phyloP scores from a whole-genome alignment of 1,140 invertebrate genomes.

The Drosophila ercepeae region DNA sequence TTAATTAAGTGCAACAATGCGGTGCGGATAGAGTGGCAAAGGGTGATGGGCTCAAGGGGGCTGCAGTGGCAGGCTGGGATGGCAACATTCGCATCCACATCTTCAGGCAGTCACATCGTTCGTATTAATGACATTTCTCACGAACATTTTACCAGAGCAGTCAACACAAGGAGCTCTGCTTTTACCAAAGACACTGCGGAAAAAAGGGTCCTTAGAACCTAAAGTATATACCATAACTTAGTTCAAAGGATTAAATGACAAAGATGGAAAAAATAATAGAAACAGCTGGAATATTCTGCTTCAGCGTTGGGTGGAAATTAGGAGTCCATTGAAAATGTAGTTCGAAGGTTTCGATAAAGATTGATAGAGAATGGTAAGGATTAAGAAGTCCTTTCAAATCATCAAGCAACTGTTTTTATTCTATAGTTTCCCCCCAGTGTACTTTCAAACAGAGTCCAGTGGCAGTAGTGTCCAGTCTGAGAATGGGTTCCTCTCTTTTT shows the following conservation, averaged over 20 bases:
- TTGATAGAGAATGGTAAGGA: too few species aligned
- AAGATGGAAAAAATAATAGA: too few species aligned
- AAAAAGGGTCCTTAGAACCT: background rate
- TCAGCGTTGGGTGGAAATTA: too few species aligned
- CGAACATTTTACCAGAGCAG: slow-evolving; percentile 71
- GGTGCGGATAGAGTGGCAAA: slow-evolving; percentile 38
- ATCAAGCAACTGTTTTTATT: too few species aligned
- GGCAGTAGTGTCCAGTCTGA: slow-evolving; percentile 16
- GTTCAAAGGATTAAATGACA: too few species aligned
- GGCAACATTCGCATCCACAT: slow-evolving; percentile 52
- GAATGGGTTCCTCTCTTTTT: slow-evolving; percentile 38
- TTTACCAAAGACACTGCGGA: slow-evolving; percentile 9
- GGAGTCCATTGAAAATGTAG: too few species aligned
- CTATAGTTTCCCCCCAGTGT: too few species aligned
- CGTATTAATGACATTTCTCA: slow-evolving; percentile 82
- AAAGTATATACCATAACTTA: too few species aligned
- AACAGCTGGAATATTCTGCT: too few species aligned
- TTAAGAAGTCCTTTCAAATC: too few species aligned
- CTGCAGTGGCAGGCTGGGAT: background rate
- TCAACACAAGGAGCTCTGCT: slow-evolving; percentile 45
- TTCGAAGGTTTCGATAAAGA: too few species aligned
- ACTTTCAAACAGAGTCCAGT: slow-evolving; percentile 17
- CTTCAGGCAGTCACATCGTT: slow-evolving; percentile 61
- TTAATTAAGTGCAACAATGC: slow-evolving; percentile 82
- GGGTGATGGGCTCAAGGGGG: slow-evolving; percentile 5